A percentile compares a stretch with the other conserved stretches of the same genome.
phyloP scores from a whole-genome alignment of 2,888 invertebrate genomes.

The Drosophila kambysellisi region DNA sequence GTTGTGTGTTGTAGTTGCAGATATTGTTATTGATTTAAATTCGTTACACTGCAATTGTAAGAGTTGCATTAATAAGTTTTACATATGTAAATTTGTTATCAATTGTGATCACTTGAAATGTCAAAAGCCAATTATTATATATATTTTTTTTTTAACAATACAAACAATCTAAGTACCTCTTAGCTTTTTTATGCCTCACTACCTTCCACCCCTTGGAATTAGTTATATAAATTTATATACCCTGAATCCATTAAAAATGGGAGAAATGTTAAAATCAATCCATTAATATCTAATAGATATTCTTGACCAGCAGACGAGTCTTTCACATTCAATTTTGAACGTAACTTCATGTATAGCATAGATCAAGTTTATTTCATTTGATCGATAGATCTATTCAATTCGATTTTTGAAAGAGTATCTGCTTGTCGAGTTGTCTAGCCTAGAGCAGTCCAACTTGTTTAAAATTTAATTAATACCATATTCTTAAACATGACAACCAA shows the following conservation, averaged over 20 bases:
- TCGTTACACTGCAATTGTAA: slow-evolving; percentile 62
- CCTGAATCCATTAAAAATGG: not conserved
- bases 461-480: not conserved
- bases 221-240: not conserved
- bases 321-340: not conserved
- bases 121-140: not conserved
- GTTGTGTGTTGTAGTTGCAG: slow-evolving; percentile 8
- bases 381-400: not conserved
- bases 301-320: not conserved
- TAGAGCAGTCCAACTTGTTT: not conserved
- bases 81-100: not conserved
- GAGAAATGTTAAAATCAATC: not conserved
- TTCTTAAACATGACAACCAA: not conserved
- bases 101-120: not conserved
- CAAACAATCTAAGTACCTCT: not conserved
- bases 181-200: not conserved
- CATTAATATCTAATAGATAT: no score
- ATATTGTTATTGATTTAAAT: slow-evolving; percentile 59
- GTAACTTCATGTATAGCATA: not conserved
- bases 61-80: not conserved
- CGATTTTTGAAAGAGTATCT: not conserved
- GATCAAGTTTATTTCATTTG: not conserved
- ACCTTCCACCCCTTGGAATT: no score
- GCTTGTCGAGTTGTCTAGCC: not conserved
- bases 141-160: not conserved